Evolutionary conservation across 2,888 invertebrate genomes (phyloP), one percentile per base, ranked within the genome.

Genomic region (Tigriopus californicus): DNA sequence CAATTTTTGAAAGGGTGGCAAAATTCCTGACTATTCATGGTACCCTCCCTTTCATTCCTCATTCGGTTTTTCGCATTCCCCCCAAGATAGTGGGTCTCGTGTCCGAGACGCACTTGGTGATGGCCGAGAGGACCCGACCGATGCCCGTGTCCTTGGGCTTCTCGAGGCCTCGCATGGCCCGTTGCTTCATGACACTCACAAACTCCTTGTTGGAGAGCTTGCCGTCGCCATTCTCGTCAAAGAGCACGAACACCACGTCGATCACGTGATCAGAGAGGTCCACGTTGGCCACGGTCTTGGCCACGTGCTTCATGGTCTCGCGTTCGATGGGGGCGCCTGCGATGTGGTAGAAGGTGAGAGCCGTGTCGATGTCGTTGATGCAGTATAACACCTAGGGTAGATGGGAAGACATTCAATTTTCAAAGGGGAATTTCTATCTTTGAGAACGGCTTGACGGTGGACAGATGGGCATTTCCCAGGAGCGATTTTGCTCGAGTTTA

Each of bases 61-160:
- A 51, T 12, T 51, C 51, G 13, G 51, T 51, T 51, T 22, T 51
- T 24, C 20, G 2, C 18, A 51, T 24, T 6, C 56, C 56, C 10
- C 56, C 56, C 20, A 56, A 70, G 49, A 84, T 72, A 1, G 82
- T 81, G 0, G 83, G 83, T 67, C 83, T 83, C 11, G 83, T 84
- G 61, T 73, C 72, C 62, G 83, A 82, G 33, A 91, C 88, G 74
- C 94, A 95, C 73, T 91, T 89, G 60, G 85, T 76, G 60, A 91
- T 78, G 0, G 91, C 89, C 65, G 85, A 80, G 74, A 95, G 80
- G 42, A 97, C 79, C 72, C 95, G 94, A 0, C 95, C 82, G 69
- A 98, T 91, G 41, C 95, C 95, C 0, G 94, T 97, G 71, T 97
- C 97, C 71, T 97, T 97, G 0, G 97, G 92, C 68, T 94, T 91